Evolutionary conservation across 35 echinoderm and acorn worm species (phyloP).

Genomic region (Strongylocentrotus purpuratus): DNA sequence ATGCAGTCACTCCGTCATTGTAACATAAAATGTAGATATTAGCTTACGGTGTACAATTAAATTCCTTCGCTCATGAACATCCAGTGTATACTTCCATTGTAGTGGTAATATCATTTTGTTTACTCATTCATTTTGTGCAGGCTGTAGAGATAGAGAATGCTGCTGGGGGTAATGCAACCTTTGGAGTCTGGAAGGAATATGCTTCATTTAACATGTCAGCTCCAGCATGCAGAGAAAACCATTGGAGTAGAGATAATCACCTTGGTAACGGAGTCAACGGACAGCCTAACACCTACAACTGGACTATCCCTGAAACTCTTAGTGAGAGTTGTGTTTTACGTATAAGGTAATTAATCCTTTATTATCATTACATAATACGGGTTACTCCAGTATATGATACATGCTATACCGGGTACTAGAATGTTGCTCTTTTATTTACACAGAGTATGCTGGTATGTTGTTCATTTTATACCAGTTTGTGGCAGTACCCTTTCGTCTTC

Average conservation of each 20-base stretch:
- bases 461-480: background rate
- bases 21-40: no score
- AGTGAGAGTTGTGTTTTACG: constrained; percentile 92
- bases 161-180: constrained; percentile 54
- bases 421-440: background rate
- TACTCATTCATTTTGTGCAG: background rate
- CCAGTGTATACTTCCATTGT: no score
- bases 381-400: background rate
- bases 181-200: constrained; percentile 80
- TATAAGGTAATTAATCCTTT: constrained; percentile 63
- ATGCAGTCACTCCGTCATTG: no score
- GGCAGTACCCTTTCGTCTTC: background rate
- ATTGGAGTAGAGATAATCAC: constrained; percentile 95
- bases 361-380: background rate
- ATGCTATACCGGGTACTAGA: background rate
- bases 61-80: no score
- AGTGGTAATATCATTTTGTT: no score
- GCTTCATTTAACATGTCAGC: constrained; percentile 75
- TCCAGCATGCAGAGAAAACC: constrained; percentile 82
- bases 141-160: constrained; percentile 18
- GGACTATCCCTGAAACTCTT: constrained; percentile 82
- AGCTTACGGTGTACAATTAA: no score
- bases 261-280: constrained; percentile 90
- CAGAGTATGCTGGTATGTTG: background rate
- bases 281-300: constrained; percentile 82